Conservation (phyloP, 2,888 invertebrate genomes). For the Cylloceria caligata region DNA sequence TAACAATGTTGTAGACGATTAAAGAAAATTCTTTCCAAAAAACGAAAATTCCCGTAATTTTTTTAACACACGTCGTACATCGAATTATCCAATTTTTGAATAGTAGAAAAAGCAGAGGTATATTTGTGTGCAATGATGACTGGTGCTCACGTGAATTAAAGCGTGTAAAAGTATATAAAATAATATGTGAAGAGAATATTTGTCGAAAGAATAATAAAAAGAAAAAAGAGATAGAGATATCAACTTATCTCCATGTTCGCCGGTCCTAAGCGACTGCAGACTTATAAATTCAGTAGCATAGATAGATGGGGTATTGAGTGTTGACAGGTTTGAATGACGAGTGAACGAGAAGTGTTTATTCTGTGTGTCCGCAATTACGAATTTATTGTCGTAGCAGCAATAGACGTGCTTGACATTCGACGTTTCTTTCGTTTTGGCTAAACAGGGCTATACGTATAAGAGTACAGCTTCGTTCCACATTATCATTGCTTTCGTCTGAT, state of each 20-base stretch:
- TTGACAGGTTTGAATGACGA: slow-evolving; percentile 63
- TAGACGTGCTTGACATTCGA: slow-evolving; percentile 70
- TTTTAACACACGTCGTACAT: too few relatives aligned
- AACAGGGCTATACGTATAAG: slow-evolving; percentile 74
- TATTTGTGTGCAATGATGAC: slow-evolving; percentile 45
- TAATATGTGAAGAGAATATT: slow-evolving; percentile 42
- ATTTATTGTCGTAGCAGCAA: slow-evolving; percentile 74
- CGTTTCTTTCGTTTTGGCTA: slow-evolving; percentile 70
- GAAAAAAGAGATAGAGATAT: slow-evolving; percentile 65
- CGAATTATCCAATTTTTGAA: slow-evolving; percentile 7
- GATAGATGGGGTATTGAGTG: slow-evolving; percentile 52
- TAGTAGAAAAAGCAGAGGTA: slow-evolving; percentile 28
- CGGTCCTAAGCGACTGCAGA: slow-evolving; percentile 75
- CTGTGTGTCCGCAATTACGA: slow-evolving; percentile 62
- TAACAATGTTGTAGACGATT: too few relatives aligned
- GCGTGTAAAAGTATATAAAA: slow-evolving; percentile 26
- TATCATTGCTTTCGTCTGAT: slow-evolving; percentile 31
- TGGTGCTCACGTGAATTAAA: slow-evolving; percentile 41
- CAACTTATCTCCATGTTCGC: slow-evolving; percentile 79
- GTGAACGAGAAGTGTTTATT: slow-evolving; percentile 66
- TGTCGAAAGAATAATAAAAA: slow-evolving; percentile 47
- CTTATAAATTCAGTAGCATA: slow-evolving; percentile 63
- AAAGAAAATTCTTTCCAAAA: too few relatives aligned
- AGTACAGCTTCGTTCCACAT: slow-evolving; percentile 39
- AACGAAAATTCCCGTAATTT: too few relatives aligned